A percentile compares a stretch with the other conserved stretches of the same genome.
phyloP scores from a whole-genome alignment of 2,797 vertebrate genomes.

The Parambassis ranga region DNA sequence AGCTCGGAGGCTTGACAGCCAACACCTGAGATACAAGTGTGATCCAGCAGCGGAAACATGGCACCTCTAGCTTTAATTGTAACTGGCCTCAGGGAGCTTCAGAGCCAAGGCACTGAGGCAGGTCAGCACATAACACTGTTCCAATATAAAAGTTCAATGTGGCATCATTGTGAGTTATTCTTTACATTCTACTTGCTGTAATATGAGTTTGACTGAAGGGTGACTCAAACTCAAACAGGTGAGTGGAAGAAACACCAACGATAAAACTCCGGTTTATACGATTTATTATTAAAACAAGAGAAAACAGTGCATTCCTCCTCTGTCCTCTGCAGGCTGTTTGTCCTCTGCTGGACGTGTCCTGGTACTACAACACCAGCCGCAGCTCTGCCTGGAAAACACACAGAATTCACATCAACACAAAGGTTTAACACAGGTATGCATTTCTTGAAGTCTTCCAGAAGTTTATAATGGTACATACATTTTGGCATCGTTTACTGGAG shows the following conservation, averaged over 20 bases:
- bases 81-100: constrained; percentile 17
- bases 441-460: too few relatives aligned
- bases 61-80: constrained; percentile 60
- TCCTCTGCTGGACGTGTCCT: constrained; percentile 46
- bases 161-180: too few relatives aligned
- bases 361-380: constrained; percentile 21
- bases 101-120: not conserved
- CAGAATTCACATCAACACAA: too few relatives aligned
- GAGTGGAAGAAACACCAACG: not conserved
- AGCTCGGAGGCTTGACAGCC: constrained; percentile 60
- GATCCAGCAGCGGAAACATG: constrained; percentile 61
- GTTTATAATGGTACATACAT: too few relatives aligned
- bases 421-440: too few relatives aligned
- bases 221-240: too few relatives aligned
- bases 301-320: not conserved
- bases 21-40: constrained; percentile 48
- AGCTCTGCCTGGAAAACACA: not conserved
- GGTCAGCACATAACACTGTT: too few relatives aligned
- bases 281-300: constrained; percentile 47
- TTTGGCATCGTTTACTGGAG: too few relatives aligned
- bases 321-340: not conserved
- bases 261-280: not conserved
- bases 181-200: too few relatives aligned
- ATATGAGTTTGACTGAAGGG: too few relatives aligned
- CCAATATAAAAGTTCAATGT: too few relatives aligned